Evolutionary conservation across 2,797 vertebrate genomes (phyloP), one percentile per base, ranked within the genome.

Genomic region (Astyanax mexicanus): DNA sequence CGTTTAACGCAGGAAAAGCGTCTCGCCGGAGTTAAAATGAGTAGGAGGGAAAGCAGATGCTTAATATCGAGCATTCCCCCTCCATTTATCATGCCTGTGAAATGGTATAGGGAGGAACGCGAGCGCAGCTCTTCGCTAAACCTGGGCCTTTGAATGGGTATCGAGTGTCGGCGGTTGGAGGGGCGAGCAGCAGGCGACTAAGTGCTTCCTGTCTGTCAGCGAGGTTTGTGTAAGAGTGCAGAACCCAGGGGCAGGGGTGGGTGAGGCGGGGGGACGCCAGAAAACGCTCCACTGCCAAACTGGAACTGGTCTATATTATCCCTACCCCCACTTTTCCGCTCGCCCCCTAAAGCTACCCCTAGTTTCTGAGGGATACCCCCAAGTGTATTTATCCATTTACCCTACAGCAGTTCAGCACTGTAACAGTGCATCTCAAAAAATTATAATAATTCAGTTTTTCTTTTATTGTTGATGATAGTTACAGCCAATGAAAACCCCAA

Each of bases 181-280:
- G 69, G 37, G 64, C 35, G 67, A 75, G 57, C 51, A 80, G 49
- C 75, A 72, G 68, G 66, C 61, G 45, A 69, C 72, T 72, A 69
- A 80, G 75, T 80, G 80, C 61, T 80, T 78, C 72, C 75, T 80
- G 81, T 78, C 75, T 80, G 75, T 80, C 77, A 35, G 49, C 42
- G 57, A 64, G 78, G 66, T 38, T 29, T 23, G 44, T 27, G 68
- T 44, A 64, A 67, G 35, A 19, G 40, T 60, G 61, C n/a, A 21
- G 51, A n/a, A 32, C 29, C 27, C 27, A 32, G 27, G 60, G 27
- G 29, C 57, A 80, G 40, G 25, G 13, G 44, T 45, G 42, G 38
- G 17, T 44, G 45, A 32, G 38, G 47, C 47, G 49, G 42, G 57
- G 4, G 2, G 17, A 2, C 19, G 42, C 40, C 47, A 72, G 44